These are phyloP conservation scores for Crioceris asparagi DNA, from an alignment of 2,888 invertebrate species.

Conservation along the genomic window DNA sequence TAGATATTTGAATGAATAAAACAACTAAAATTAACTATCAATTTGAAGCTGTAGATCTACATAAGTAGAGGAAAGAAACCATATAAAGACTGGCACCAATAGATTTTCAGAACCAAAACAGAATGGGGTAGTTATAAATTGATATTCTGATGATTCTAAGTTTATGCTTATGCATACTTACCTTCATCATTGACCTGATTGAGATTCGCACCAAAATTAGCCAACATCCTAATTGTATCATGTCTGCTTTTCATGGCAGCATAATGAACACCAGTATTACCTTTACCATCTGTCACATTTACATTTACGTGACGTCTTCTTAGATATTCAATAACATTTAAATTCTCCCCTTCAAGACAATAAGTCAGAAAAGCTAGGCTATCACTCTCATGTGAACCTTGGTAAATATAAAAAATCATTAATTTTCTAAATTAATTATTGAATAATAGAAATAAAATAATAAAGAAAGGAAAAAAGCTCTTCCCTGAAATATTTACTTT, in stretches of 20 bases:
- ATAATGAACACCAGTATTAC: constrained; percentile 46
- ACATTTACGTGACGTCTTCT: constrained; percentile 38
- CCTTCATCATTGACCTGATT: constrained; percentile 44
- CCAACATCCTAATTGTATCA: constrained; percentile 36
- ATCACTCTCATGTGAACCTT: constrained; percentile 23
- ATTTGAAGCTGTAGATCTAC: no score
- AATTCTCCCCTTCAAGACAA: constrained; percentile 25
- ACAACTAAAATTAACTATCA: no score
- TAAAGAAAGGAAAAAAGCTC: no score
- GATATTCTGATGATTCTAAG: no score
- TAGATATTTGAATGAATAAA: no score
- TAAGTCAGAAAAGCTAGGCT: constrained; percentile 29
- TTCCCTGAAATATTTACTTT: no score
- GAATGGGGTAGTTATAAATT: no score
- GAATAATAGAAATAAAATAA: not conserved
- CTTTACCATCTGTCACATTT: constrained; percentile 42
- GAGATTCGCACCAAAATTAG: constrained; percentile 43
- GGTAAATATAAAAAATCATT: no score
- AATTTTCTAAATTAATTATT: not conserved
- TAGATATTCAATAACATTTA: constrained; percentile 34
- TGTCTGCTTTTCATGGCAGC: constrained; percentile 41
- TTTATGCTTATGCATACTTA: no score
- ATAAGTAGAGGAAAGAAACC: no score
- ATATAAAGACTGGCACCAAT: no score
- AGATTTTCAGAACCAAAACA: no score